Evolutionary conservation across 2,888 invertebrate species (phyloP), one percentile per base, ranked within the genome.

Genomic region (Pachymerium ferrugineum): DNA sequence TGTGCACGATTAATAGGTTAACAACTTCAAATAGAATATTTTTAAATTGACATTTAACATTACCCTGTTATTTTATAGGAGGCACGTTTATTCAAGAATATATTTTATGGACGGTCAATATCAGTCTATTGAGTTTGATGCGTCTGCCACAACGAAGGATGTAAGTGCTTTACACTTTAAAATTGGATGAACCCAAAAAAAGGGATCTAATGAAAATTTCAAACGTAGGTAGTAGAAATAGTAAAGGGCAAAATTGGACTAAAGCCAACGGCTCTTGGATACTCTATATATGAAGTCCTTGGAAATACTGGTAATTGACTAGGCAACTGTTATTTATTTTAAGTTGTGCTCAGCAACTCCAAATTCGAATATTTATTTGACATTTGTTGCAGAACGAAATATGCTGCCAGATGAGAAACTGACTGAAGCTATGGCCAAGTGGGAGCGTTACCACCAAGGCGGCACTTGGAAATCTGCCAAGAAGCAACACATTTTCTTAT

Each of bases 101-200:
- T 88, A 94, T 82, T 89, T 97, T 80, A 90, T 96, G 88, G 96
- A 96, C 82, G 95, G 95, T 0, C 94, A 95, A 80, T 95, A 94
- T 81, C 93, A 96, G 82, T 93, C 94, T 0, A 89, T 97, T 0
- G 96, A 96, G 83, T 97, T 97, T 84, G 94, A 96, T 80, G 94
- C 96, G 0, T 94, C 94, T 31, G 93, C 95, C 69, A 94, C 94
- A 0, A 92, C 94, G 3, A 89, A 89, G 79, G 94, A 96, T 80
- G 84, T 79, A 73, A 73, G 76, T n/a, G 76, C 73, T 47, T 74
- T 76, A 73, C 73, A n/a, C n/a, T n/a, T n/a, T n/a, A n/a, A n/a
- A n/a, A n/a, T n/a, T n/a, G n/a, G n/a, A n/a, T n/a, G n/a, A n/a
- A n/a, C n/a, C n/a, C n/a, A n/a, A n/a, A n/a, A n/a, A n/a, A 70